These are phyloP conservation scores for Ricordea florida DNA, from an alignment of 92 coral and sea anemone genomes.

Conservation along the genomic window DNA sequence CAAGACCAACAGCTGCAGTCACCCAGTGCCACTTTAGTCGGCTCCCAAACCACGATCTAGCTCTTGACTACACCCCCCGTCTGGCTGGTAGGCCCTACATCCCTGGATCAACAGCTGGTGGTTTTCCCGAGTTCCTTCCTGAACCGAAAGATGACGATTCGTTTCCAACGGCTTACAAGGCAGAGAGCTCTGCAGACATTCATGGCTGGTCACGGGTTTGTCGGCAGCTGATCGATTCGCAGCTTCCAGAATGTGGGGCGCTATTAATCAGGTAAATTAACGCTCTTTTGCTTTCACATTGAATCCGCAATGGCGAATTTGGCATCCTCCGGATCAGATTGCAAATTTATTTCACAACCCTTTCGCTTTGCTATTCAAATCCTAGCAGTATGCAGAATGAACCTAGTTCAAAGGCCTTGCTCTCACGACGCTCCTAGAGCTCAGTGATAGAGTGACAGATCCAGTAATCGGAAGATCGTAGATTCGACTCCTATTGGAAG, in stretches of 20 bases:
- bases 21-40: background rate
- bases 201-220: constrained; percentile 61
- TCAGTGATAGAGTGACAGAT: too few species aligned
- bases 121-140: constrained; percentile 70
- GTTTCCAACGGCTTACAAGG: constrained; percentile 51
- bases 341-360: too few species aligned
- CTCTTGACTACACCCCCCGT: constrained; percentile 30
- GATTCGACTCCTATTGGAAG: too few species aligned
- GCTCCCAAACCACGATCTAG: constrained; percentile 21
- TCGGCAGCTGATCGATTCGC: constrained; percentile 45
- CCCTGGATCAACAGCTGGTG: constrained; percentile 54
- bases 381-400: background rate
- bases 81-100: constrained; percentile 51
- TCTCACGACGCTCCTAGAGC: too few species aligned
- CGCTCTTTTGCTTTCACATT: too few species aligned
- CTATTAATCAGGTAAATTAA: constrained; percentile 39
- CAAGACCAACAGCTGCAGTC: background rate
- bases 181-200: constrained; percentile 22
- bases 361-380: background rate
- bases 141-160: constrained; percentile 36
- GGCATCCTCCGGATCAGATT: too few species aligned
- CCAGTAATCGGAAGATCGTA: too few species aligned
- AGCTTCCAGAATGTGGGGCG: constrained; percentile 49
- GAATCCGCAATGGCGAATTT: too few species aligned
- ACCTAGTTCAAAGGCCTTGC: too few species aligned